Percentiles rank a stretch among this genome's conserved stretches.
phyloP scores from a whole-genome alignment of 92 coral and sea anemone genomes.

The Blastomussa wellsi region DNA sequence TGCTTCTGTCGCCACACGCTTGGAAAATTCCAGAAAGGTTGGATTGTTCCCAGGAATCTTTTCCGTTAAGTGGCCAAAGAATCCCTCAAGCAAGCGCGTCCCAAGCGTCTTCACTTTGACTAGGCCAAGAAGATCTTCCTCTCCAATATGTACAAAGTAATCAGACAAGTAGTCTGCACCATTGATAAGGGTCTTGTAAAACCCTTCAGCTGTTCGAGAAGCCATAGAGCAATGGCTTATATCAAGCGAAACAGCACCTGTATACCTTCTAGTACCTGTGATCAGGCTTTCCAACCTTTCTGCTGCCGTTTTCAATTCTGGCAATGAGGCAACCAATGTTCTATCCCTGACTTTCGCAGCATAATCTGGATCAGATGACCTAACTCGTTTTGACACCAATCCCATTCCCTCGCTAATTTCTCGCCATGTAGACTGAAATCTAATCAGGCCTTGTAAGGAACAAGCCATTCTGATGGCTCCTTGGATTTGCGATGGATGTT shows the following conservation, averaged over 20 bases:
- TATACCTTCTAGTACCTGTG: slow-evolving; percentile 22
- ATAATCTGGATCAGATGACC: slow-evolving; percentile 52
- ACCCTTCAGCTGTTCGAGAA: slow-evolving; percentile 42
- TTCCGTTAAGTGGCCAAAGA: no score
- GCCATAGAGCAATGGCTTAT: slow-evolving; percentile 34
- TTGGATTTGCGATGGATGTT: slow-evolving; percentile 31
- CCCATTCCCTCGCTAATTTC: slow-evolving; percentile 54
- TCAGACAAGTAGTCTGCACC: slow-evolving; percentile 29
- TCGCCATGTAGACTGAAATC: slow-evolving; percentile 51
- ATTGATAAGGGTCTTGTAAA: slow-evolving; percentile 34
- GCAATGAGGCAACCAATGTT: slow-evolving; percentile 27
- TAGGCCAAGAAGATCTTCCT: slow-evolving; percentile 48
- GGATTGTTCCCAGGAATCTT: no score
- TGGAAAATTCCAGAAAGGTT: no score
- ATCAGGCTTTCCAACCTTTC: slow-evolving; percentile 28
- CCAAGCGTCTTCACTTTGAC: no score
- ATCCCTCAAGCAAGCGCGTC: no score
- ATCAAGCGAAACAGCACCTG: no score
- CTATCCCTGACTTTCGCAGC: slow-evolving; percentile 39
- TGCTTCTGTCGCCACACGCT: no score
- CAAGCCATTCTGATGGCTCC: slow-evolving; percentile 49
- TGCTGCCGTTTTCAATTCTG: slow-evolving; percentile 33
- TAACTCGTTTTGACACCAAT: slow-evolving; percentile 50
- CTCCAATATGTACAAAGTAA: slow-evolving; percentile 42
- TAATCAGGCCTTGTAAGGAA: slow-evolving; percentile 40